Conservation (phyloP, 1,140 invertebrate genomes). For the Lordiphosa collinella region DNA sequence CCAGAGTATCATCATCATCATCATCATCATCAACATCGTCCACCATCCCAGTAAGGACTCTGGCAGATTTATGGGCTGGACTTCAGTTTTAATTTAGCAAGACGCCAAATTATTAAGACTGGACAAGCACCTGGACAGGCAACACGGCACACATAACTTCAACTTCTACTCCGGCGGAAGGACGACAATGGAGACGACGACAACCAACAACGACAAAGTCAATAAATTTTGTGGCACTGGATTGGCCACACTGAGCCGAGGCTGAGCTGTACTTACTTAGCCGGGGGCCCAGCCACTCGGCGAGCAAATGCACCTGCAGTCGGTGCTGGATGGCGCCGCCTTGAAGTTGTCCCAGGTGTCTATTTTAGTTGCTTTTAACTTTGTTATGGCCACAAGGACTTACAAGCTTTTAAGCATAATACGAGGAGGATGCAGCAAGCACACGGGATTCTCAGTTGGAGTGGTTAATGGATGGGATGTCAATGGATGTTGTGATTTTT, state of each 20-base stretch:
- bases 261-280: constrained; percentile 61
- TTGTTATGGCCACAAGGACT: constrained; percentile 52
- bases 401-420: constrained; percentile 62
- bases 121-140: constrained; percentile 7
- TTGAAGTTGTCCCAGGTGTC: constrained; percentile 57
- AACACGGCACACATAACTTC: constrained; percentile 1
- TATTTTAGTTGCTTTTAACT: constrained; percentile 73
- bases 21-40: constrained; percentile 11
- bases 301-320: constrained; percentile 17
- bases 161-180: background rate
- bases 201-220: constrained; percentile 58
- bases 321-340: background rate
- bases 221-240: constrained; percentile 68
- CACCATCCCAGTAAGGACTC: constrained; percentile 1
- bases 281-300: constrained; percentile 18
- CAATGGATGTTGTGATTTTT: too few species aligned
- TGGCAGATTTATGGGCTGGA: constrained; percentile 54
- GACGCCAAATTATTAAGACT: constrained; percentile 62
- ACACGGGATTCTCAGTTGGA: too few species aligned
- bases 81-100: constrained; percentile 67
- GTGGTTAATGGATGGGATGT: too few species aligned
- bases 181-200: constrained; percentile 28
- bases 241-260: constrained; percentile 39
- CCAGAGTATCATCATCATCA: constrained; percentile 28
- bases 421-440: background rate